These are phyloP conservation scores for Ispidina lecontei DNA, from an alignment of 2,797 vertebrate genomes.

Conservation along the genomic window DNA sequence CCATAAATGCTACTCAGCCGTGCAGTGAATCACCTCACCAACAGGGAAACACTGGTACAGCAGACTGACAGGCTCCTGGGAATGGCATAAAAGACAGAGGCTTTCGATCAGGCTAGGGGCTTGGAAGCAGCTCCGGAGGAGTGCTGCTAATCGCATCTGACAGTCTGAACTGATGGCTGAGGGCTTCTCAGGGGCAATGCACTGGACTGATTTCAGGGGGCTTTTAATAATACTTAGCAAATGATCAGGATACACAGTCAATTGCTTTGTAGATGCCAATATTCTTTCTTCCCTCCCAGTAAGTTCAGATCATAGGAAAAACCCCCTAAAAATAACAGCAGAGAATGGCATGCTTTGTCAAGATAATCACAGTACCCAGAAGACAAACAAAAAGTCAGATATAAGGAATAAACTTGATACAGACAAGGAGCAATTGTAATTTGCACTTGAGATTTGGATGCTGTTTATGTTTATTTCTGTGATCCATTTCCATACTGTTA, in stretches of 20 bases:
- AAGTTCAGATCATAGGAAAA: background rate
- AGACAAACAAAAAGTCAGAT: background rate
- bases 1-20: background rate
- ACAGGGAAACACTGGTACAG: background rate
- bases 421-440: background rate
- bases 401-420: background rate
- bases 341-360: background rate
- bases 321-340: background rate
- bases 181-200: conserved; percentile 66
- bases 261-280: conserved; percentile 14
- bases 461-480: background rate
- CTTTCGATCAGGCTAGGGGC: conserved; percentile 58
- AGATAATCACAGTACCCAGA: background rate
- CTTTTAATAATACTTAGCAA: conserved; percentile 73
- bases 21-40: background rate
- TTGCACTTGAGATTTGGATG: background rate
- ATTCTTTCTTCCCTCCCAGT: background rate
- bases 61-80: background rate
- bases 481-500: background rate
- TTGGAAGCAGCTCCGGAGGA: conserved; percentile 59
- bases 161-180: conserved; percentile 66
- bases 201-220: conserved; percentile 41
- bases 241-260: conserved; percentile 43
- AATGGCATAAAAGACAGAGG: conserved; percentile 19
- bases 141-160: conserved; percentile 53